phyloP scores from a whole-genome alignment of 1,140 invertebrate genomes.

The Hyposmocoma kahamanoa region DNA sequence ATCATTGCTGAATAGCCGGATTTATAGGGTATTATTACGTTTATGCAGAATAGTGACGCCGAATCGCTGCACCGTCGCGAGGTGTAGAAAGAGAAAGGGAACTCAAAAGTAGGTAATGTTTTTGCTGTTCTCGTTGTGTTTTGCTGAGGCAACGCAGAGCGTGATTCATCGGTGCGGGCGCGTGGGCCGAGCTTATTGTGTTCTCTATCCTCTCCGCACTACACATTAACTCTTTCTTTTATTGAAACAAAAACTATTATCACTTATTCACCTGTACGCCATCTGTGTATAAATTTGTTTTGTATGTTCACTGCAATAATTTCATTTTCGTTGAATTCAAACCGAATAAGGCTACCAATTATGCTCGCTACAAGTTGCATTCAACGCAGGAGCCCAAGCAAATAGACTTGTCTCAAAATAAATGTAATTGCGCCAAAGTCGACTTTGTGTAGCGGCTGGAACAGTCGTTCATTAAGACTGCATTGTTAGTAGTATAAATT shows the following conservation, averaged over 20 bases:
- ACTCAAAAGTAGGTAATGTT: slow-evolving; percentile 73
- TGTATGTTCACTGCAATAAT: no score
- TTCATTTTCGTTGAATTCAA: no score
- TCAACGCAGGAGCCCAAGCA: slow-evolving; percentile 5
- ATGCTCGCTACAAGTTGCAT: no score
- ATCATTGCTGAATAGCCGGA: no score
- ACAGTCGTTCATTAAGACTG: slow-evolving; percentile 39
- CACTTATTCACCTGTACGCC: no score
- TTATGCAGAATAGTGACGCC: no score
- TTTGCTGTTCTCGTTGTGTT: slow-evolving; percentile 54
- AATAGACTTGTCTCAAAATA: slow-evolving; percentile 12
- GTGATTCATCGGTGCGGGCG: slow-evolving; percentile 62
- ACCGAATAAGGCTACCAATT: no score
- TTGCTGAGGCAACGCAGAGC: slow-evolving; percentile 30
- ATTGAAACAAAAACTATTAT: slow-evolving; percentile 18
- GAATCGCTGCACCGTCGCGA: slow-evolving; percentile 35
- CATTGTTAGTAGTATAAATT: no score
- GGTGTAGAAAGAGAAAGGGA: slow-evolving; percentile 72
- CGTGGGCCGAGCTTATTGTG: slow-evolving; percentile 66
- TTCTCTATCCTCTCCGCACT: slow-evolving; percentile 42
- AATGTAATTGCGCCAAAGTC: slow-evolving; percentile 25
- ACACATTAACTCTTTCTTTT: slow-evolving; percentile 52
- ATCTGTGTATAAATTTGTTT: no score
- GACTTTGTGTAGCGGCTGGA: slow-evolving; percentile 22
- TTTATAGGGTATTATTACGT: no score